Conservation (phyloP, 92 coral and sea anemone genomes). For the Actinernus sp. region DNA sequence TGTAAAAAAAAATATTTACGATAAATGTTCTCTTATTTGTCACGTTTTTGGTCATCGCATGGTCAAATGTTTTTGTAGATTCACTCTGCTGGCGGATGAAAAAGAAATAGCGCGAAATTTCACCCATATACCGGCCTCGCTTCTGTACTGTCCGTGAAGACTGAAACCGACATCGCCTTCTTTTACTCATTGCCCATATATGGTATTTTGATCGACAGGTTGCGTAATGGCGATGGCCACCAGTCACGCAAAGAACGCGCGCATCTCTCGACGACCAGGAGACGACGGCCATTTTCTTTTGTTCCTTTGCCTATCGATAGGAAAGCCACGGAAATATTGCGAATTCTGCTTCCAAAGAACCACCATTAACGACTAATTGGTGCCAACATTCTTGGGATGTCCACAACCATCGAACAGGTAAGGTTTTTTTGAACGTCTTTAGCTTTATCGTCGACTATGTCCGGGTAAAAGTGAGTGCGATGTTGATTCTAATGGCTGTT, state of each 20-base stretch:
- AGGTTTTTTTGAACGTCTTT: neutral
- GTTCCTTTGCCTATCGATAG: slow-evolving; percentile 53
- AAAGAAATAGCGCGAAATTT: too few species aligned
- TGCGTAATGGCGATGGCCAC: slow-evolving; percentile 84
- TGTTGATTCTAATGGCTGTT: slow-evolving; percentile 57
- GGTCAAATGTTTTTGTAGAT: too few species aligned
- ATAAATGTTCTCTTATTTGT: too few species aligned
- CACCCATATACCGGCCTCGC: slow-evolving; percentile 14
- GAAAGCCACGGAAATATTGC: slow-evolving; percentile 15
- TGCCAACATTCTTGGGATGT: slow-evolving; percentile 68
- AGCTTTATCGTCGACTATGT: slow-evolving; percentile 17
- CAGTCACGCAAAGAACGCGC: slow-evolving; percentile 99
- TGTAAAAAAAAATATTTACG: too few species aligned
- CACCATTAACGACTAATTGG: neutral
- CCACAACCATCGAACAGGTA: slow-evolving; percentile 96
- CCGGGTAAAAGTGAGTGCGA: slow-evolving; percentile 23
- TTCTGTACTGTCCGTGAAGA: slow-evolving; percentile 14
- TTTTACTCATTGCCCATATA: slow-evolving; percentile 48
- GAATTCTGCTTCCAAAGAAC: slow-evolving; percentile 17
- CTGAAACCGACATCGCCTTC: neutral
- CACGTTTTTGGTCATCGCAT: too few species aligned
- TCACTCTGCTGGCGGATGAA: too few species aligned
- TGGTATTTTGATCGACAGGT: slow-evolving; percentile 90
- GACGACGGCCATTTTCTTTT: slow-evolving; percentile 94
- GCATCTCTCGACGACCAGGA: slow-evolving; percentile 74